phyloP scores from a whole-genome alignment of 2,888 invertebrate genomes.

The Hesperia comma region DNA sequence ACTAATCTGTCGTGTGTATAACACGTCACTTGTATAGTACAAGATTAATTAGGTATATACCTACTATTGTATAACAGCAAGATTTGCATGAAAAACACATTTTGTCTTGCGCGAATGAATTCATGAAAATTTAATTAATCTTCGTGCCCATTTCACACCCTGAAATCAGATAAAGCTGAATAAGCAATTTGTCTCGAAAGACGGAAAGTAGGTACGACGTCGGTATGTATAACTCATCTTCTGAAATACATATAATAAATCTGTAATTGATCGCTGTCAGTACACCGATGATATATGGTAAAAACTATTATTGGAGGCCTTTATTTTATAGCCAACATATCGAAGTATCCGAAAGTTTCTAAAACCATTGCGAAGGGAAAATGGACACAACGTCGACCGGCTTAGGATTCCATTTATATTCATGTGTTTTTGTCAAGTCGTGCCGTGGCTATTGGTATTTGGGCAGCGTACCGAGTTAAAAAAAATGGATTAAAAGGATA shows the following conservation, averaged over 20 bases:
- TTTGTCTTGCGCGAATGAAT: not conserved
- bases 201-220: not conserved
- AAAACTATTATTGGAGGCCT: no score
- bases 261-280: no score
- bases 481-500: conserved; percentile 28
- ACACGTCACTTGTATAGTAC: no score
- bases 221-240: not conserved
- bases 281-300: no score
- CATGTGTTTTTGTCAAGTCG: conserved; percentile 16
- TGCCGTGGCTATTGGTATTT: conserved; percentile 22
- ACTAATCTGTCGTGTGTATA: no score
- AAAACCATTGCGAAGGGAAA: conserved; percentile 13
- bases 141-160: not conserved
- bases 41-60: no score
- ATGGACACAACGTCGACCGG: conserved; percentile 2
- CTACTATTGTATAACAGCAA: no score
- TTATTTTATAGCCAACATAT: not conserved
- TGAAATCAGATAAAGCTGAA: conserved; percentile 11
- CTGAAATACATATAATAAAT: no score
- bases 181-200: conserved; percentile 9
- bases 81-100: not conserved
- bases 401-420: conserved; percentile 24
- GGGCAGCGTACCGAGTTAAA: conserved; percentile 18
- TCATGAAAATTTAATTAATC: not conserved
- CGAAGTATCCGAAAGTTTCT: conserved; percentile 1